These are phyloP conservation scores for Tanypteryx hageni DNA, from an alignment of 2,888 invertebrate genomes.

Conservation along the genomic window DNA sequence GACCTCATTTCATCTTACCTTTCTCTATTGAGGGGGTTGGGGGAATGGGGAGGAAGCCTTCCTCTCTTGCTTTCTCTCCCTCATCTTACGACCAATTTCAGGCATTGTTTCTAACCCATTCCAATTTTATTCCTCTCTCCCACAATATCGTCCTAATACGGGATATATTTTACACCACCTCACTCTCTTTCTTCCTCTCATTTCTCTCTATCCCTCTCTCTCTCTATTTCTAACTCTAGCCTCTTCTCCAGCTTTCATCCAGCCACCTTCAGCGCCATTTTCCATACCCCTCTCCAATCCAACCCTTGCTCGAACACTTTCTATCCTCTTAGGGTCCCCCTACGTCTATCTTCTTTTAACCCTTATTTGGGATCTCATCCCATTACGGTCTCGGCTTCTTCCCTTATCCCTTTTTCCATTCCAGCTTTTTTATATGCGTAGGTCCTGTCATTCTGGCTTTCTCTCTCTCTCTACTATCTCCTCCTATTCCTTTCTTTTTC, in stretches of 20 bases:
- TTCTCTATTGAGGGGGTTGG: not conserved
- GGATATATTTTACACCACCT: too few species aligned
- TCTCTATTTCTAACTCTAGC: too few species aligned
- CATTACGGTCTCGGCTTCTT: constrained; percentile 33
- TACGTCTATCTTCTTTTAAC: constrained; percentile 29
- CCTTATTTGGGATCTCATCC: constrained; percentile 7
- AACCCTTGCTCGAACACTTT: too few species aligned
- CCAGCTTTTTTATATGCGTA: not conserved
- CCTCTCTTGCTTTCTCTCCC: not conserved
- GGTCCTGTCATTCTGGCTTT: not conserved
- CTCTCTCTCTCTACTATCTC: not conserved
- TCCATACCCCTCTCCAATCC: too few species aligned
- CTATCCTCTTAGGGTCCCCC: not conserved
- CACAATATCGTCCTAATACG: not conserved
- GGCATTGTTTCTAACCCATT: constrained; percentile 3
- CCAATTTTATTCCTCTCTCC: constrained; percentile 29
- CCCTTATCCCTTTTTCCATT: not conserved
- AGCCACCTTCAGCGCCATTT: not conserved
- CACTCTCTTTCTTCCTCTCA: not conserved
- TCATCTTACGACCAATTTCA: not conserved
- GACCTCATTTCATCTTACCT: not conserved
- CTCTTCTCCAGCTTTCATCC: not conserved
- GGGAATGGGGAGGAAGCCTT: not conserved
- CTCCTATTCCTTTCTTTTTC: not conserved
- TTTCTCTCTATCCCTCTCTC: not conserved